Conservation (phyloP, 2,888 invertebrate species). For the Parascotia fuliginaria region DNA sequence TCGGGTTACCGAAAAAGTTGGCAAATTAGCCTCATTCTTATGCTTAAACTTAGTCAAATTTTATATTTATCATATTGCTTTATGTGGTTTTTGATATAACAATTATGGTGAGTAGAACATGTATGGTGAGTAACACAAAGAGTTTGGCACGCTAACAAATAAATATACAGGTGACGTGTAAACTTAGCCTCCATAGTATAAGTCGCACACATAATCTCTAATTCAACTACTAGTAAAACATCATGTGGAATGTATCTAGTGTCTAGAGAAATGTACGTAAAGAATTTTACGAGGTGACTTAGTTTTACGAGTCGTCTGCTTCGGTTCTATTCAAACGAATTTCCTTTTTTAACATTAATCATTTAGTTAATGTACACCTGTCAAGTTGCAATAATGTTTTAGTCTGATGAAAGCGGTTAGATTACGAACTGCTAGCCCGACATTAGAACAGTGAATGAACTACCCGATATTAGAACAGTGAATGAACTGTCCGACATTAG, state of each 20-base stretch:
- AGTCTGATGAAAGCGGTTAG: too few species aligned
- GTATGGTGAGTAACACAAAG: too few species aligned
- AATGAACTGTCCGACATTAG: too few species aligned
- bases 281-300: constrained; percentile 30
- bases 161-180: too few species aligned
- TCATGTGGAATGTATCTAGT: constrained; percentile 23
- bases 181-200: too few species aligned
- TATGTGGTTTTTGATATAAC: neutral
- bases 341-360: neutral
- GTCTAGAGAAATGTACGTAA: constrained; percentile 15
- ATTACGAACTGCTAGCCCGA: too few species aligned
- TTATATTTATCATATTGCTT: constrained; percentile 6
- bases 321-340: neutral
- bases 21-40: constrained; percentile 40
- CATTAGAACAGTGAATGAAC: too few species aligned
- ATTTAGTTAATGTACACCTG: neutral
- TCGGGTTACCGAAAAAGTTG: constrained; percentile 36
- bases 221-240: constrained; percentile 23
- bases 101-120: too few species aligned
- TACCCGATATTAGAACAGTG: too few species aligned
- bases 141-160: too few species aligned
- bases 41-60: constrained; percentile 31
- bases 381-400: too few species aligned
- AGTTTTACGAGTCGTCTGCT: constrained; percentile 19
- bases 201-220: neutral